Percentiles rank a stretch among this genome's conserved stretches.
phyloP scores from a whole-genome alignment of 2,888 invertebrate species.

The Hetaerina titia region DNA sequence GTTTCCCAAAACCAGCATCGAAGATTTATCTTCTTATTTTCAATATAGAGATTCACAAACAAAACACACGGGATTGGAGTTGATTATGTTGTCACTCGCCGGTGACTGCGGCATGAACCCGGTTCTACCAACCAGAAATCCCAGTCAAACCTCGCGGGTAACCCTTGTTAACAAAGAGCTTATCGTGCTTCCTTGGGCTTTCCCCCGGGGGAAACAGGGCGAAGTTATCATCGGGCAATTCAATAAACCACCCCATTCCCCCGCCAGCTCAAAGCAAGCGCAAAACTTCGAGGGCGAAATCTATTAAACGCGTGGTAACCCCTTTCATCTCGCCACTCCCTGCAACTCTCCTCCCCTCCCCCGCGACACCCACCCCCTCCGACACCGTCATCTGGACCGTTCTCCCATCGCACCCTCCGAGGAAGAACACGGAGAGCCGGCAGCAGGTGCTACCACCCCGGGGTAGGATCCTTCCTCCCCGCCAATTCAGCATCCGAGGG shows the following conservation, averaged over 20 bases:
- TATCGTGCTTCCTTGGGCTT: neutral
- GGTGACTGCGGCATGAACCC: neutral
- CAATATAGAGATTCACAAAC: neutral
- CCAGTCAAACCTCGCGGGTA: neutral
- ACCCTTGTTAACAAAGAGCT: slow-evolving; percentile 38
- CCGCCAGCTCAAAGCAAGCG: slow-evolving; percentile 41
- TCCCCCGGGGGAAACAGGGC: slow-evolving; percentile 4
- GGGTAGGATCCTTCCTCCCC: neutral
- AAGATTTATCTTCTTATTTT: neutral
- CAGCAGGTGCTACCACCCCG: slow-evolving; percentile 37
- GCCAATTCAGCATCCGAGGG: slow-evolving; percentile 38
- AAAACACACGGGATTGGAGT: neutral
- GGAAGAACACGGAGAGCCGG: slow-evolving; percentile 2
- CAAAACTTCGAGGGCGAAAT: slow-evolving; percentile 58
- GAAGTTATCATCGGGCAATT: slow-evolving; percentile 29
- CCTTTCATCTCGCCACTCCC: slow-evolving; percentile 32
- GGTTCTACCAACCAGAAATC: neutral
- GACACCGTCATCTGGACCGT: slow-evolving; percentile 52
- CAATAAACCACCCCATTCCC: slow-evolving; percentile 23
- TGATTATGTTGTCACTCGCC: neutral
- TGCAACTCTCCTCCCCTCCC: slow-evolving; percentile 1
- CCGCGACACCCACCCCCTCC: slow-evolving; percentile 28
- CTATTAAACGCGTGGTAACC: slow-evolving; percentile 45
- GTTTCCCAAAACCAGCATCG: neutral
- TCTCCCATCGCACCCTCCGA: slow-evolving; percentile 61